Evolutionary conservation across 2,797 vertebrate genomes (phyloP), one percentile per base, ranked within the genome.

Genomic region (Bradypus variegatus): DNA sequence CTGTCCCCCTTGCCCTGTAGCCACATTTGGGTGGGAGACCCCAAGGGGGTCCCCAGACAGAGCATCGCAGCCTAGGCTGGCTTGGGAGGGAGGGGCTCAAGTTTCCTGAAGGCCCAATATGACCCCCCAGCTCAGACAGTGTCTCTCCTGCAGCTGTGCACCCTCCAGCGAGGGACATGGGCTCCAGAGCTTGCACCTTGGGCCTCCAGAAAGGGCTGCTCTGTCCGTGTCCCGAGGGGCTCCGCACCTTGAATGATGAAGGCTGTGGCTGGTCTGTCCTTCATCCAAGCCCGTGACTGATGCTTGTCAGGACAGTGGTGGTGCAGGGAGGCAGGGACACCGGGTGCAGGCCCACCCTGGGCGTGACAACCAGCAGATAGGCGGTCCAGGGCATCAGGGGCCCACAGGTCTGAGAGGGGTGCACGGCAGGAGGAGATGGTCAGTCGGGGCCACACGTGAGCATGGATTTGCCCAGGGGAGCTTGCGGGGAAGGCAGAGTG

Each of bases 241-340:
- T 8, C 10, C 21, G 50, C 13, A 21, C 50, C 41, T 36, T 21
- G 70, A 69, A 10, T 21, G 58, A 55, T 45, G 36, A 65, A 31
- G n/a, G 27, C 14, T 16, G 45, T 50, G 29, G 29, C 55, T 36
- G 12, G 36, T 27, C 55, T 15, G 13, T 33, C 27, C 65, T 21
- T 21, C 14, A 50, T 15, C 60, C 29, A n/a, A 33, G 65, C 33
- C 16, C 33, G 38, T 31, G 45, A 18, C 55, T 3, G 1, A 25
- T 1, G 8, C 25, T 1, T 27, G 31, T 9, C 18, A 90, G 13
- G 38, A 25, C 50, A 11, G 36, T 5, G 13, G 50, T 6, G 1
- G n/a, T 4, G 45, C 25, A 0, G 1, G 2, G 18, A 38, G 77
- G 48, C 1, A 1, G 45, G 31, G 27, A 10, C 27, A 23, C 6